A percentile compares a stretch with the other conserved stretches of the same genome.
Evolutionary conservation across 2,888 invertebrate genomes (phyloP).

Genomic region (Rhogogaster chlorosoma): DNA sequence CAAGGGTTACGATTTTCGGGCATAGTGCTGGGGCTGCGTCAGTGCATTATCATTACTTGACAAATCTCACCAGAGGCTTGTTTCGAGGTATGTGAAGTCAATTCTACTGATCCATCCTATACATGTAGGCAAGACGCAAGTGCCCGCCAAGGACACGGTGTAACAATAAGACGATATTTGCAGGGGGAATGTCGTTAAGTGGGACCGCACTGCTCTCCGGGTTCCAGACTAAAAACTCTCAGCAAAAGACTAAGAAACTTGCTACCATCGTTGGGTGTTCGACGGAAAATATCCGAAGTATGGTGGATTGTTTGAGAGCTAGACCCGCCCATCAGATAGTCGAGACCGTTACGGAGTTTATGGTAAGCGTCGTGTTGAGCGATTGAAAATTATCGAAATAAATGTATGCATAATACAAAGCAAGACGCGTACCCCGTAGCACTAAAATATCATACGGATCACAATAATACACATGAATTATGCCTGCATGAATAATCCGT

Average conservation of each 20-base stretch:
- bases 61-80: conserved; percentile 82
- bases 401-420: too few species aligned
- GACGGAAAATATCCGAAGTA: conserved; percentile 76
- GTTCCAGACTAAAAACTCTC: conserved; percentile 77
- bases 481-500: conserved; percentile 56
- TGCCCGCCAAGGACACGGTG: background rate
- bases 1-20: conserved; percentile 85
- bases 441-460: background rate
- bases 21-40: conserved; percentile 88
- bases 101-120: conserved; percentile 73
- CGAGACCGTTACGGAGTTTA: conserved; percentile 79
- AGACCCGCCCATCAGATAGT: conserved; percentile 82
- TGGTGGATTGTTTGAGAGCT: conserved; percentile 83
- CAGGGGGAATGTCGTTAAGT: conserved; percentile 84
- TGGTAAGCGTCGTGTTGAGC: conserved; percentile 70
- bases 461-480: background rate
- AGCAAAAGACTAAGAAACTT: conserved; percentile 82
- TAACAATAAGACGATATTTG: background rate
- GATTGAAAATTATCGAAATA: background rate
- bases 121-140: background rate
- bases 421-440: too few species aligned
- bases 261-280: conserved; percentile 83
- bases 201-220: conserved; percentile 83
- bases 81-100: conserved; percentile 67
- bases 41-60: conserved; percentile 86